Conservation (phyloP, 1,140 invertebrate species). For the Antheraea pernyi region DNA sequence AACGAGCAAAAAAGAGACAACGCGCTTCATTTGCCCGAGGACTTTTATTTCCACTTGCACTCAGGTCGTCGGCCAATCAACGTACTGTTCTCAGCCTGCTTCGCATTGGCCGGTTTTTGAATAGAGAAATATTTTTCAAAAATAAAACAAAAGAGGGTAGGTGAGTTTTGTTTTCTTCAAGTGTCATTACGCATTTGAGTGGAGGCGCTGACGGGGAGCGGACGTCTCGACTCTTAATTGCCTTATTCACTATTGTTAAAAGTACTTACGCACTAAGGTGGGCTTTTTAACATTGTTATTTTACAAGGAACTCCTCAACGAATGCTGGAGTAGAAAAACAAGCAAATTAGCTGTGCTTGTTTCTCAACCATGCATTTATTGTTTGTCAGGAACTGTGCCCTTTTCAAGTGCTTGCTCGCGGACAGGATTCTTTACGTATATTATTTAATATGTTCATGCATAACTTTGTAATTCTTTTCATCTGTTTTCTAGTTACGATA, state of each 20-base stretch:
- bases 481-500: too few relatives aligned
- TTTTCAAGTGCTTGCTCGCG: slow-evolving; percentile 36
- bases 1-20: slow-evolving; percentile 52
- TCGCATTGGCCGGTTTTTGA: slow-evolving; percentile 69
- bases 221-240: slow-evolving; percentile 68
- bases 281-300: slow-evolving; percentile 73
- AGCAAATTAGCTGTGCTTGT: slow-evolving; percentile 71
- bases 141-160: slow-evolving; percentile 74
- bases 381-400: slow-evolving; percentile 44
- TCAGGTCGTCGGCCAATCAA: slow-evolving; percentile 77
- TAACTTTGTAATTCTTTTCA: too few relatives aligned
- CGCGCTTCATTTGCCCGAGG: slow-evolving; percentile 69
- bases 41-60: slow-evolving; percentile 76
- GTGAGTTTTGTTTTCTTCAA: slow-evolving; percentile 77
- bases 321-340: slow-evolving; percentile 34
- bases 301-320: slow-evolving; percentile 45
- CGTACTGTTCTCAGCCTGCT: slow-evolving; percentile 64
- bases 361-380: slow-evolving; percentile 46
- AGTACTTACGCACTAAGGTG: slow-evolving; percentile 56
- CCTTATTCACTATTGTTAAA: slow-evolving; percentile 64
- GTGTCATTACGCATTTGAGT: slow-evolving; percentile 72
- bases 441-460: neutral
- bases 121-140: slow-evolving; percentile 68
- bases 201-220: slow-evolving; percentile 49
- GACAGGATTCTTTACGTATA: slow-evolving; percentile 27